Evolutionary conservation across 2,113 vertebrate species (phyloP).

Genomic region (Rattus rattus): DNA sequence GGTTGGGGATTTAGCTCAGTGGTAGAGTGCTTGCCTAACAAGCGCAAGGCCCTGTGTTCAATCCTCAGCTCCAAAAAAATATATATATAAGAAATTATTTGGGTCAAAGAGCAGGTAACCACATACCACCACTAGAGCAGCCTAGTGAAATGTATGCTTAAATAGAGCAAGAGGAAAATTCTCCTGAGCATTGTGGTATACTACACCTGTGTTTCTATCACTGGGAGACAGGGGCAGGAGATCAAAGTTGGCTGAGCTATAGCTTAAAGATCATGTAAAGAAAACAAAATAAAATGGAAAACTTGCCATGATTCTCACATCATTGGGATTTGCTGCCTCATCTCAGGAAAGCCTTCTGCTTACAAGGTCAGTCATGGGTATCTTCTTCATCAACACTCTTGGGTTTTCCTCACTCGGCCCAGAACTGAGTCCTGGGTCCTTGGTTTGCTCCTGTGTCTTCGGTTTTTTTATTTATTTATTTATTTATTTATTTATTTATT

Average conservation of each 20-base stretch:
- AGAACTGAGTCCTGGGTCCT: neutral
- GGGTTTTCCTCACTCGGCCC: neutral
- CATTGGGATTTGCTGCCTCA: neutral
- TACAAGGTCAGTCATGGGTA: accelerated
- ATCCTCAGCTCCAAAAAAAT: no score
- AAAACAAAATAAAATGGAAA: neutral
- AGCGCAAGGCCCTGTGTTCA: no score
- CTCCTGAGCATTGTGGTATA: neutral
- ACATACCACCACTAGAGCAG: neutral
- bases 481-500: no score
- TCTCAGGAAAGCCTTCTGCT: neutral
- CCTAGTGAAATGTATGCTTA: neutral
- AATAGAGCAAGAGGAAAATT: neutral
- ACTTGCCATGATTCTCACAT: neutral
- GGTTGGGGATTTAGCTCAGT: no score
- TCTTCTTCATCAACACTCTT: neutral
- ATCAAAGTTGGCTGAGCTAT: neutral
- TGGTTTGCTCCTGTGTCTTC: neutral
- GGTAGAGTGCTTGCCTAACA: no score
- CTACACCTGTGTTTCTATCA: neutral
- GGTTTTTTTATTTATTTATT: neutral
- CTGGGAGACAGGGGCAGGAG: neutral
- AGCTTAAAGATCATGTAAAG: neutral
- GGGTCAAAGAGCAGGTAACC: neutral
- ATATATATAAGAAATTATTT: neutral